Evolutionary conservation across 2,797 vertebrate genomes (phyloP), one percentile per base, ranked within the genome.

Genomic region (Pantherophis vulpinus): DNA sequence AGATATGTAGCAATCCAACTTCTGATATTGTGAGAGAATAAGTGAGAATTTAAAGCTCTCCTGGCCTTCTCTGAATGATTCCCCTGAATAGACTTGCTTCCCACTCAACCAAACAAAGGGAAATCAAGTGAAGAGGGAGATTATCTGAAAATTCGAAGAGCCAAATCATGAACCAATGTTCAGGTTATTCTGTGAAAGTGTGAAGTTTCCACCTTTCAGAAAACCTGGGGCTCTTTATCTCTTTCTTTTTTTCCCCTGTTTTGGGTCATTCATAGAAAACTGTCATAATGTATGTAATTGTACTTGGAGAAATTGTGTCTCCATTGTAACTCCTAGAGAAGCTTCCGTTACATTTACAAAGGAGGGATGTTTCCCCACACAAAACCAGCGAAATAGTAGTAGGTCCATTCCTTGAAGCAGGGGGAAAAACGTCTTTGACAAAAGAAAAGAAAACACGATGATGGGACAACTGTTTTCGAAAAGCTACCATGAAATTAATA

Each of bases 251-350:
- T n/a, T 18, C 27, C 4, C 29, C 5, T 90, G 63, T 70, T 51
- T 32, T 86, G 4, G 25, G 79, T 56, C 88, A 93, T 16, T 90
- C 12, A 54, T 29, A 90, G 27, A 90, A 92, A 61, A 59, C 70
- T 63, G 42, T 37, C 58, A 55, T 59, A 88, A 88, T 88, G 37
- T 79, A 79, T 25, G 16, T 59, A 87, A 90, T 66, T 90, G 0
- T 91, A 83, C 94, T 96, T 18, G 14, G 59, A n/a, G 2, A 94
- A 94, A 96, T 74, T 63, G 54, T 66, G 32, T 4, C 10, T 86
- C 27, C 91, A 27, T 2, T 83, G 92, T 90, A 94, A 23, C 0
- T 1, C 90, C 79, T 56, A 18, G 18, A 93, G 94, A 95, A 0
- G 0, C 2, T 61, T 2, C 0, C 51, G 86, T 11, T 86, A 0